phyloP scores from a whole-genome alignment of 2,888 invertebrate genomes.

The Cantharis nigra region DNA sequence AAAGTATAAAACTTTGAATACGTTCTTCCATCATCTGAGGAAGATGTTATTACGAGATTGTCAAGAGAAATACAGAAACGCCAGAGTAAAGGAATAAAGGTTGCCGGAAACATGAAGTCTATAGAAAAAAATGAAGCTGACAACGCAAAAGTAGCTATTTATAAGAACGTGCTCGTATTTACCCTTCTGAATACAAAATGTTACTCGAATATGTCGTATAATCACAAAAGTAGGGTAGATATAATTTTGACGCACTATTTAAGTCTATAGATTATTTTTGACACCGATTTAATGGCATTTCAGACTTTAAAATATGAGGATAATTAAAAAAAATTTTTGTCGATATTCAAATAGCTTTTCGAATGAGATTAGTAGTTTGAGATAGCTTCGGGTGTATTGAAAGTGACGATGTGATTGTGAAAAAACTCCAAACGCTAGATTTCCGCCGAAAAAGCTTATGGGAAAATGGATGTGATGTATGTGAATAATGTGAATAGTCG shows the following conservation, averaged over 20 bases:
- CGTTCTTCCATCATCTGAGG: background rate
- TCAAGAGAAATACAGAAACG: background rate
- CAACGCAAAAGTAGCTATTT: background rate
- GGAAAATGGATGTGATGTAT: background rate
- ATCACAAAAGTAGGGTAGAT: background rate
- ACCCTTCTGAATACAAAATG: background rate
- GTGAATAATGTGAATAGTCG: background rate
- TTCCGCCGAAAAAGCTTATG: background rate
- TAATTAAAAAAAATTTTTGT: background rate
- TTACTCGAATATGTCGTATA: background rate
- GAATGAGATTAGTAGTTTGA: background rate
- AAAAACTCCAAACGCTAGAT: background rate
- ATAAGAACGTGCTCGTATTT: background rate
- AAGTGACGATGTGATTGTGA: background rate
- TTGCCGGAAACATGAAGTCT: background rate
- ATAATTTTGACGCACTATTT: background rate
- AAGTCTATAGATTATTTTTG: background rate
- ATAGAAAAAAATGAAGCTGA: background rate
- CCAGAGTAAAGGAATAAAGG: background rate
- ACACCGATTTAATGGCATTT: background rate
- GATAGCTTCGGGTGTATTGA: background rate
- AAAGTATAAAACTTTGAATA: background rate
- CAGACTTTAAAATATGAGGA: background rate
- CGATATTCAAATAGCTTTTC: background rate
- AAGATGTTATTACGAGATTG: background rate